Evolutionary conservation across 2,888 invertebrate genomes (phyloP).

Genomic region (Chydorus sphaericus): DNA sequence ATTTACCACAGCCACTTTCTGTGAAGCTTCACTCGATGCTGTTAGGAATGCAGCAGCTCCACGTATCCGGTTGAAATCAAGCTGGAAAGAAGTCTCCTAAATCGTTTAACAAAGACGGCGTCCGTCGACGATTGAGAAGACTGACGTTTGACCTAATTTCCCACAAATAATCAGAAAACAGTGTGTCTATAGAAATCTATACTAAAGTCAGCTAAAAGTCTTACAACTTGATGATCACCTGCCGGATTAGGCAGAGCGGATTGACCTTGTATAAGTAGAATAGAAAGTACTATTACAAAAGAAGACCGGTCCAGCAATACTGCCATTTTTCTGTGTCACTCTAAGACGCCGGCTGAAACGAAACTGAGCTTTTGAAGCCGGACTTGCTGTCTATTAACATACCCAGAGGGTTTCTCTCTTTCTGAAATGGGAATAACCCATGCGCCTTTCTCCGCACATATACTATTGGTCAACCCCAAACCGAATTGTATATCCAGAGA

Average conservation of each 20-base stretch:
- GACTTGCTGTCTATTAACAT: too few species aligned
- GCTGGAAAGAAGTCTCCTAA: neutral
- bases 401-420: too few species aligned
- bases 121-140: neutral
- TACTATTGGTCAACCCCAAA: too few species aligned
- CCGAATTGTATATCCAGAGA: too few species aligned
- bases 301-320: neutral
- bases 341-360: neutral
- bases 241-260: neutral
- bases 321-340: neutral
- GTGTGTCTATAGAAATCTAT: neutral
- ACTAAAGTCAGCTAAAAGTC: neutral
- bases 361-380: neutral
- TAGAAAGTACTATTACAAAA: neutral
- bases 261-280: neutral
- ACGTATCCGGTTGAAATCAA: neutral
- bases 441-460: neutral
- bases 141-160: neutral
- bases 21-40: neutral
- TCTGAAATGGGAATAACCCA: too few species aligned
- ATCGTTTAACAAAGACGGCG: neutral
- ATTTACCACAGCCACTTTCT: conserved; percentile 1
- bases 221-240: neutral
- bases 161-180: neutral
- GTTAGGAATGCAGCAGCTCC: neutral